phyloP scores from a whole-genome alignment of 2,113 vertebrate species.

The Tragelaphus buxtoni region DNA sequence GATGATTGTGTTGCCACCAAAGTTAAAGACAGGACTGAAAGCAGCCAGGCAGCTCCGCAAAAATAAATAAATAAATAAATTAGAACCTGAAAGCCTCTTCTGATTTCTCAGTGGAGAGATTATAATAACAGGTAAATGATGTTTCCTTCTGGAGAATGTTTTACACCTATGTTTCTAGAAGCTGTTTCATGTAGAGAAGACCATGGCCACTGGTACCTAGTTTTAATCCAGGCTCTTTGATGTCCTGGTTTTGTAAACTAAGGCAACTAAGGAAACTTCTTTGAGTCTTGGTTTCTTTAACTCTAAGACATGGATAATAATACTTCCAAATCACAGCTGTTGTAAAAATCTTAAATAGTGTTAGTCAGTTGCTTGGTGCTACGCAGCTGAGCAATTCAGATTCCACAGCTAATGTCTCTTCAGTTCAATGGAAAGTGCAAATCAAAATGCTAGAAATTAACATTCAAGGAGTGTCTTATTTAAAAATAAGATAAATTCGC shows the following conservation, averaged over 20 bases:
- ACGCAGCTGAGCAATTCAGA: neutral
- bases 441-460: slow-evolving; percentile 12
- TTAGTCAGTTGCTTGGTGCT: neutral
- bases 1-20: neutral
- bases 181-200: neutral
- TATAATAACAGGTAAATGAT: neutral
- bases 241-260: neutral
- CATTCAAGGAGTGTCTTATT: slow-evolving; percentile 13
- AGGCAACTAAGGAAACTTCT: neutral
- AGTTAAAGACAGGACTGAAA: neutral
- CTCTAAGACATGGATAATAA: neutral
- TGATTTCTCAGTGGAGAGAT: neutral
- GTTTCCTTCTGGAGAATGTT: neutral
- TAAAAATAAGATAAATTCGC: neutral
- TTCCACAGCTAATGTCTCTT: neutral
- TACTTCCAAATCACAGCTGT: neutral
- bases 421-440: neutral
- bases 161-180: neutral
- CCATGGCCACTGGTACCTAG: fast-evolving
- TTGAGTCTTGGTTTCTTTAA: neutral
- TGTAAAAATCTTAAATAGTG: slow-evolving; percentile 20
- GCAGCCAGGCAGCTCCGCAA: neutral
- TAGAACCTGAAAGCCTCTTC: neutral
- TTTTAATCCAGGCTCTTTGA: neutral
- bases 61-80: neutral